Evolutionary conservation across 2,113 vertebrate species (phyloP).

Genomic region (Lophura nycthemera): DNA sequence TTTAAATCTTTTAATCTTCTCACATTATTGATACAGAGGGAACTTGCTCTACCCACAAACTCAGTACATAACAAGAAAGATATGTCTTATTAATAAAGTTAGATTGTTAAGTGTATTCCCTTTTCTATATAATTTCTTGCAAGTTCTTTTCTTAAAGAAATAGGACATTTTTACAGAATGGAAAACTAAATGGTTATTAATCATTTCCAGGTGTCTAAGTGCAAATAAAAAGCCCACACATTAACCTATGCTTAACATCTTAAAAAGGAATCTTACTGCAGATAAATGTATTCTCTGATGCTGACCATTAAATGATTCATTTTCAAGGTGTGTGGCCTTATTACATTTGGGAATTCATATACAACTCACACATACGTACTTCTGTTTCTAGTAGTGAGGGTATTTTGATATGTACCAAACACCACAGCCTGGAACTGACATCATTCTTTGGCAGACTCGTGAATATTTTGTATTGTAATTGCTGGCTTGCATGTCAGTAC

Average conservation of each 20-base stretch:
- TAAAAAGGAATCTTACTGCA: neutral
- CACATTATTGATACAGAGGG: neutral
- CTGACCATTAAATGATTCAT: neutral
- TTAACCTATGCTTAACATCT: neutral
- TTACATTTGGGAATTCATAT: slow-evolving; percentile 27
- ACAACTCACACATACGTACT: neutral
- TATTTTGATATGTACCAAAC: slow-evolving; percentile 45
- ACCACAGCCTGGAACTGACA: slow-evolving; percentile 41
- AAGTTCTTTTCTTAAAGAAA: neutral
- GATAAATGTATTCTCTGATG: neutral
- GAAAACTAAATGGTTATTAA: slow-evolving; percentile 18
- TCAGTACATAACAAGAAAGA: neutral
- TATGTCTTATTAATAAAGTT: neutral
- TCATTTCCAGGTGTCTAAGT: slow-evolving; percentile 24
- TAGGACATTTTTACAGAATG: neutral
- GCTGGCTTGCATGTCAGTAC: slow-evolving; percentile 49
- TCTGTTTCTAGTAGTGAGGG: slow-evolving; percentile 23
- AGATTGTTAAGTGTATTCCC: neutral
- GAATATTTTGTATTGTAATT: slow-evolving; percentile 47
- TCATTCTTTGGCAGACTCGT: slow-evolving; percentile 42
- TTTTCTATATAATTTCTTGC: neutral
- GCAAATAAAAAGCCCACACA: neutral
- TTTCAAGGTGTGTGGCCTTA: slow-evolving; percentile 63
- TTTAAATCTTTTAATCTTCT: neutral
- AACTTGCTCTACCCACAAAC: neutral